phyloP scores from a whole-genome alignment of 2,797 vertebrate species.

The Anguilla anguilla region DNA sequence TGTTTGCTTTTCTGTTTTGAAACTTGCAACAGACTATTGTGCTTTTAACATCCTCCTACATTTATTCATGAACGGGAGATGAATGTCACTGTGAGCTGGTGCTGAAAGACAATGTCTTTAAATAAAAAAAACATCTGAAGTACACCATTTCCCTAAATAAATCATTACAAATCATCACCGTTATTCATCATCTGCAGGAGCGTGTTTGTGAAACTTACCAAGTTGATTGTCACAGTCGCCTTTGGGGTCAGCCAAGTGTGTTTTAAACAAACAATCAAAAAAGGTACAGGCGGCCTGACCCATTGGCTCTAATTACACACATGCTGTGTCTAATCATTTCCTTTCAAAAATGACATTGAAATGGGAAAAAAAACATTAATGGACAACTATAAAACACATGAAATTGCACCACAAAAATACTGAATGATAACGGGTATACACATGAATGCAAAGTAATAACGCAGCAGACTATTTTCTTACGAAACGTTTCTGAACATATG shows the following conservation, averaged over 20 bases:
- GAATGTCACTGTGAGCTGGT: not conserved
- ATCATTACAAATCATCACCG: not conserved
- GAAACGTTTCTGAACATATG: not conserved
- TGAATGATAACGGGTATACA: not conserved
- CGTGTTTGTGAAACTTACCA: not conserved
- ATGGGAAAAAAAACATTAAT: not conserved
- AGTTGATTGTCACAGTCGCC: constrained; percentile 9
- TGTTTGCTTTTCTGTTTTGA: constrained; percentile 19
- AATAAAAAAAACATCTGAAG: constrained; percentile 3
- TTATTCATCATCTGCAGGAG: not conserved
- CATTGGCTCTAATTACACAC: not conserved
- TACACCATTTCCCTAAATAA: not conserved
- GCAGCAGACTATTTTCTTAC: not conserved
- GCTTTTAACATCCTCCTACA: constrained; percentile 20
- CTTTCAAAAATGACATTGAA: not conserved
- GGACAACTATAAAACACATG: not conserved
- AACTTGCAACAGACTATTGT: not conserved
- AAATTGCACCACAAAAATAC: not conserved
- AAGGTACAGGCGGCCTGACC: not conserved
- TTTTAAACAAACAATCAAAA: not conserved
- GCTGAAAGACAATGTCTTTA: constrained; percentile 16
- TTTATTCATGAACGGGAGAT: constrained; percentile 19
- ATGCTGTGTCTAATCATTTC: not conserved
- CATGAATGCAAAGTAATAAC: not conserved
- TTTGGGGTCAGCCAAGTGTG: constrained; percentile 3